phyloP scores from a whole-genome alignment of 2,113 vertebrate species.

The Chunga burmeisteri region DNA sequence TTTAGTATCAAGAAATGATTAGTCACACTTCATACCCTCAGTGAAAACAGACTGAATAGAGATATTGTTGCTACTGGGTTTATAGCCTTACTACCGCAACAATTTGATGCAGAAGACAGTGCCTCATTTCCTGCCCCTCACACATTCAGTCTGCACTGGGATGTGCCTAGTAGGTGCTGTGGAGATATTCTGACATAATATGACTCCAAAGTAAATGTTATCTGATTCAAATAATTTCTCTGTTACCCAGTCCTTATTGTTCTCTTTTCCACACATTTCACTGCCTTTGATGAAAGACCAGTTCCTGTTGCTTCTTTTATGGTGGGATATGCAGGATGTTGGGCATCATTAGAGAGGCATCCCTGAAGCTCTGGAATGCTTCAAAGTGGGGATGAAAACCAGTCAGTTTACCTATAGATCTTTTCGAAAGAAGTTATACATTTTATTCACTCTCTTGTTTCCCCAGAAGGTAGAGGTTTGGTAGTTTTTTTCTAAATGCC shows the following conservation, averaged over 20 bases:
- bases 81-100: background rate
- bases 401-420: background rate
- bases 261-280: background rate
- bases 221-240: background rate
- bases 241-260: background rate
- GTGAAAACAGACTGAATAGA: background rate
- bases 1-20: background rate
- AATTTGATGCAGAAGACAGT: background rate
- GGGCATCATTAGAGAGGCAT: background rate
- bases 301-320: background rate
- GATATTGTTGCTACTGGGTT: background rate
- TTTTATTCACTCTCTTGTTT: background rate
- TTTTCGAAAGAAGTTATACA: background rate
- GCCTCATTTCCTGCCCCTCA: background rate
- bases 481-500: background rate
- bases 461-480: background rate
- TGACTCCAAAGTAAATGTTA: background rate
- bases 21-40: background rate
- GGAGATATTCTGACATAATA: background rate
- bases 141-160: background rate
- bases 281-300: background rate
- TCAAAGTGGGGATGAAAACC: background rate
- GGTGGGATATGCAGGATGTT: background rate
- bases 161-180: background rate
- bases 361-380: background rate